Percentiles rank a stretch among this genome's conserved stretches.
Conservation (phyloP, 1,140 invertebrate genomes). For the Drosophila lacteicornis region DNA sequence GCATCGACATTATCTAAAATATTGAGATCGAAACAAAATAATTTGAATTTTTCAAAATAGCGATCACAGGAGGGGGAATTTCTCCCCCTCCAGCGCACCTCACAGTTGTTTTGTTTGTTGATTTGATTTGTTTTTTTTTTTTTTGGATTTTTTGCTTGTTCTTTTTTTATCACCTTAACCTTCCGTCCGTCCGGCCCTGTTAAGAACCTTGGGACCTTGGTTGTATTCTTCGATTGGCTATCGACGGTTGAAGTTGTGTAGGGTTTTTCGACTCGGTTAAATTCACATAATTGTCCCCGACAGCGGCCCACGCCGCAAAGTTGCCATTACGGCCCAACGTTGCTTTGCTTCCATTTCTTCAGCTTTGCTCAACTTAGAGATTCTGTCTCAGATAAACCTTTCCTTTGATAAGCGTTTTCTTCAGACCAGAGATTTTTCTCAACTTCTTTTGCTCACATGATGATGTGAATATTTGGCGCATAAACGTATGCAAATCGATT, state of each 20-base stretch:
- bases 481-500: background rate
- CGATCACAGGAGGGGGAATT: constrained; percentile 5
- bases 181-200: too few relatives aligned
- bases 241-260: too few relatives aligned
- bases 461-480: too few relatives aligned
- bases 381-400: constrained; percentile 5
- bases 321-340: too few relatives aligned
- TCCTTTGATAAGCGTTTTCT: background rate
- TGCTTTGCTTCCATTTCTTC: background rate
- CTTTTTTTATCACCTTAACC: background rate
- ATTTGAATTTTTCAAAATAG: constrained; percentile 8
- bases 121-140: constrained; percentile 19
- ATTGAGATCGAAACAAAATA: background rate
- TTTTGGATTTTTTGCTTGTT: constrained; percentile 30
- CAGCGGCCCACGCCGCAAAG: too few relatives aligned
- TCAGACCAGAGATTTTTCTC: background rate
- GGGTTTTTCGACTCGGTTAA: too few relatives aligned
- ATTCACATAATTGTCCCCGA: too few relatives aligned
- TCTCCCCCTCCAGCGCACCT: background rate
- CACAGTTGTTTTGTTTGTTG: constrained; percentile 14
- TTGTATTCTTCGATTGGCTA: too few relatives aligned
- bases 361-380: background rate
- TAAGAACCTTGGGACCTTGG: too few relatives aligned
- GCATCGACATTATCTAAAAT: too few relatives aligned
- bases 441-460: background rate